These are phyloP conservation scores for Phalacrocorax carbo DNA, from an alignment of 2,113 vertebrate genomes.

Conservation along the genomic window DNA sequence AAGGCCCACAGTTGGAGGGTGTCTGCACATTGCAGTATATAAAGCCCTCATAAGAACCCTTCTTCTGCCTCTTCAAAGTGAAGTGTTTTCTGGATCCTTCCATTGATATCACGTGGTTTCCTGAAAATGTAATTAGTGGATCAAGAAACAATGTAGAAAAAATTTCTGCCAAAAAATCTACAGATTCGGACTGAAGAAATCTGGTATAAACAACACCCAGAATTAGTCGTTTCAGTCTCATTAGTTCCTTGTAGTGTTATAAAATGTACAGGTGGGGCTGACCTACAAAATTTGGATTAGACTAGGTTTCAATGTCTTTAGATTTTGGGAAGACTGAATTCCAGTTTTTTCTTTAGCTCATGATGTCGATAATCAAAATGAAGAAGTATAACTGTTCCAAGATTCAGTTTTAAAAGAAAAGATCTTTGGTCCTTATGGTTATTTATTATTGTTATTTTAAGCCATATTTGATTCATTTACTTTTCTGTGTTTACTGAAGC, in stretches of 20 bases:
- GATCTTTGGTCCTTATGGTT: not conserved
- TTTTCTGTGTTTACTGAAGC: not conserved
- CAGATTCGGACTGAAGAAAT: not conserved
- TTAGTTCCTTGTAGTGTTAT: not conserved
- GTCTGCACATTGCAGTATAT: not conserved
- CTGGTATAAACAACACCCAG: not conserved
- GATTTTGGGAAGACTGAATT: not conserved
- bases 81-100: not conserved
- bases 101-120: not conserved
- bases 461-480: not conserved
- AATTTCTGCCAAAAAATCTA: not conserved
- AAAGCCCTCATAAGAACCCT: not conserved
- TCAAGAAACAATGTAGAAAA: not conserved
- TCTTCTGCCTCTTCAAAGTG: not conserved
- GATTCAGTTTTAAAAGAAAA: not conserved
- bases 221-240: not conserved
- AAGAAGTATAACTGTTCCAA: not conserved
- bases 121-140: not conserved
- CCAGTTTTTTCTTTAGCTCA: not conserved
- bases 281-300: not conserved
- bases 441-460: not conserved
- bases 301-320: not conserved
- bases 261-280: not conserved
- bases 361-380: rapidly evolving
- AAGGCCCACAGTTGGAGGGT: not conserved